A percentile compares a stretch with the other conserved stretches of the same genome.
Conservation (phyloP, 2,113 vertebrate genomes). For the Catharus fuscescens region DNA sequence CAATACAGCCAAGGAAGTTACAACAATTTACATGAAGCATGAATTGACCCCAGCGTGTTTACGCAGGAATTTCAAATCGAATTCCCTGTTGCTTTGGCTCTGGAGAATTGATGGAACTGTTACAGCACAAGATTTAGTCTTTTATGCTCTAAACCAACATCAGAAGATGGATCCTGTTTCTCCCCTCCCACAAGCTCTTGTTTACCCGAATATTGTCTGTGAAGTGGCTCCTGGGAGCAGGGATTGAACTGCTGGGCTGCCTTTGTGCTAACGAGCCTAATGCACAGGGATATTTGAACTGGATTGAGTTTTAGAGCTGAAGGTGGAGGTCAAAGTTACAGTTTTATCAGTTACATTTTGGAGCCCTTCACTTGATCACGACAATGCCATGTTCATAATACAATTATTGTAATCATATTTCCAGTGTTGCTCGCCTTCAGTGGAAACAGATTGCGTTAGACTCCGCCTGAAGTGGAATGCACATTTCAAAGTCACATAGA, state of each 20-base stretch:
- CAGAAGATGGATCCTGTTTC: slow-evolving; percentile 40
- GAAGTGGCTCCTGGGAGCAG: slow-evolving; percentile 22
- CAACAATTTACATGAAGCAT: not conserved
- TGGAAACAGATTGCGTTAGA: slow-evolving; percentile 65
- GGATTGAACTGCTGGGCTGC: not conserved
- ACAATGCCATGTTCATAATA: slow-evolving; percentile 50
- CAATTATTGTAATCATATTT: slow-evolving; percentile 61
- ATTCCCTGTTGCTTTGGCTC: not conserved
- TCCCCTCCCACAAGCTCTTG: slow-evolving; percentile 28
- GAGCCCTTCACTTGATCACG: slow-evolving; percentile 64
- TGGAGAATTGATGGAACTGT: not conserved
- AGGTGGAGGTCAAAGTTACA: slow-evolving; percentile 67
- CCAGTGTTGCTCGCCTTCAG: slow-evolving; percentile 64
- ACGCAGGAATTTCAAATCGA: slow-evolving; percentile 9
- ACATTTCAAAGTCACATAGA: slow-evolving; percentile 60
- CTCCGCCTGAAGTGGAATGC: slow-evolving; percentile 21
- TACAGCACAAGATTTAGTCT: not conserved
- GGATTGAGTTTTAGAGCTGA: slow-evolving; percentile 46
- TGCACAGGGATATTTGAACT: slow-evolving; percentile 55
- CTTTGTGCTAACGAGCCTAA: slow-evolving; percentile 54
- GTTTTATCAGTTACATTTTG: slow-evolving; percentile 71
- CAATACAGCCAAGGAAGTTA: not conserved
- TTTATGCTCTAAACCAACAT: not conserved
- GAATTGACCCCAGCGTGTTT: slow-evolving; percentile 30
- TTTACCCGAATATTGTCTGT: slow-evolving; percentile 25